Evolutionary conservation across 2,797 vertebrate genomes (phyloP), one percentile per base, ranked within the genome.

Genomic region (Lepidocolaptes lacrymiger): DNA sequence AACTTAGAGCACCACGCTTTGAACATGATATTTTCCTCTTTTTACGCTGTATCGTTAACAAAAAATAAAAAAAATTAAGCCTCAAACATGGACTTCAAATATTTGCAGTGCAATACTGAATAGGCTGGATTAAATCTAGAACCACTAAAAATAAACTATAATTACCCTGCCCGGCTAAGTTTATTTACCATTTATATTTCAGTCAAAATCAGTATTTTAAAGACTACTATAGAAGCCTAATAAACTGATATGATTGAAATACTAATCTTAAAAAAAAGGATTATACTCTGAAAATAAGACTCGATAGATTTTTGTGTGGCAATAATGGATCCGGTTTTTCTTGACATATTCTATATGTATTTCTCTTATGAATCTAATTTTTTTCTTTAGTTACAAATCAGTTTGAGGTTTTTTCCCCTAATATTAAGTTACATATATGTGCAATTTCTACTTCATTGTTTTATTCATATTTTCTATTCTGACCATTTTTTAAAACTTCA

Each of bases 361-460:
- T 78, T 61, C 22, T 88, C 36, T 61, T 13, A 68, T 2, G 36
- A 30, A 77, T 64, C 12, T 37, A 37, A 76, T 26, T 32, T 74
- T 59, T 72, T 17, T 27, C 52, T 80, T 73, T 37, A 49, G 43
- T 49, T 39, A 49, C 2, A 79, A 67, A 48, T 39, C 10, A 44
- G 19, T 3, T 18, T 30, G 15, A 17, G 27, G 14, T 34, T 48
- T 80, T 52, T 28, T 5, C 4, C 26, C 49, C 39, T 80, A 44
- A 67, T 24, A 12, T 24, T 48, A 52, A 74, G 0, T 82, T 34
- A 43, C 11, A 55, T 44, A 89, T 95, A 67, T 59, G 73, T 96
- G 94, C 67, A 96, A 97, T 98, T 97, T 96, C 89, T 94, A 96
- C 97, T 98, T 98, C 95, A 98, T 96, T 97, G 96, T 96, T 98